Base-by-base conservation (phyloP, 2,888 invertebrate genomes). In the Ormia ochracea region DNA sequence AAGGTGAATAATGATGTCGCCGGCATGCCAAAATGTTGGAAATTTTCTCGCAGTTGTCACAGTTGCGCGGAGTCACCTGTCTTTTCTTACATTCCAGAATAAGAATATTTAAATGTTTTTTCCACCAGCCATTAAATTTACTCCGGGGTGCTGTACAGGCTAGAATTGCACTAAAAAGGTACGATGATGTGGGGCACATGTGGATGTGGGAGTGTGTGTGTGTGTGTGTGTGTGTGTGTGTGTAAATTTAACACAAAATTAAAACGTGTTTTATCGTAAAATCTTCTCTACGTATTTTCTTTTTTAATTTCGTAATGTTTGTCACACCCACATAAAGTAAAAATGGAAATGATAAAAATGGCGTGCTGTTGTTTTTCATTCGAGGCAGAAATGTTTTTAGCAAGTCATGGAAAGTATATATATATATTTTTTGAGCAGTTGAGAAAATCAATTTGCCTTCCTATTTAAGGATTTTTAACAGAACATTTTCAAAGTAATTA, bases 221-320 rank as follows among this genome's bases (percentile, higher is more conserved):
- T 59, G n/a, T 76, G 54, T 50, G 12, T 48, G 56, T 65, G 68
- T 76, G 61, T 41, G 63, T 74, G 1, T 9, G 58, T 54, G n/a
- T 48, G 54, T 65, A 68, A 74, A 58, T 31, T 63, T 17, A 66
- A 38, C 56, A 69, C 82, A 83, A 87, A 86, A 87, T 88, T 87
- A 86, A 86, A 88, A 87, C 88, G 88, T 88, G 88, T 85, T 86
- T 85, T 88, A 88, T 88, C 88, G 84, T 82, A 78, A 84, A 86
- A 88, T 88, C 86, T 87, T 81, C 28, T 68, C 56, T 66, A 45
- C 26, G 28, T 36, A 2, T 12, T 31, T 65, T 61, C 43, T 66
- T 69, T 69, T 66, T 50, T 76, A 72, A 72, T 63, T 63, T 76
- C 17, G 54, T 63, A 73, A 65, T 80, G 68, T 76, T 76, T 73